These are phyloP conservation scores for Drosophila navojoa DNA, from an alignment of 1,140 invertebrate genomes.

Conservation along the genomic window DNA sequence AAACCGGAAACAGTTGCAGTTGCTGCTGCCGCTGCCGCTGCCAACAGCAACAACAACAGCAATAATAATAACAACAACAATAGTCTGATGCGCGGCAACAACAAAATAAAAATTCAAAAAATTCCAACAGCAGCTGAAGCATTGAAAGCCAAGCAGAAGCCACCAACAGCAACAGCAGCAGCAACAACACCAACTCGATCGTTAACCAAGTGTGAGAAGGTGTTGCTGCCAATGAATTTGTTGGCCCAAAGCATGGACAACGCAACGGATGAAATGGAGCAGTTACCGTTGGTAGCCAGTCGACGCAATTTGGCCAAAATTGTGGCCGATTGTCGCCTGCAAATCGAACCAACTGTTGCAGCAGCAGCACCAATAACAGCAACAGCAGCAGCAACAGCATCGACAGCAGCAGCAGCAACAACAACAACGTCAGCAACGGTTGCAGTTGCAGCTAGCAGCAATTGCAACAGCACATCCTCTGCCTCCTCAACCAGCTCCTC, in stretches of 20 bases:
- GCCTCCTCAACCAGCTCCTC: constrained; percentile 55
- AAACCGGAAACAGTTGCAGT: constrained; percentile 82
- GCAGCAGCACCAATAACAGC: constrained; percentile 17
- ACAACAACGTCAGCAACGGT: constrained; percentile 34
- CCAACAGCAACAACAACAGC: constrained; percentile 19
- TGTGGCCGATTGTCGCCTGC: constrained; percentile 74
- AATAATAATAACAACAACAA: constrained; percentile 28
- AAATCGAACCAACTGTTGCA: constrained; percentile 62
- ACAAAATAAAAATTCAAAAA: constrained; percentile 74
- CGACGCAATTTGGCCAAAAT: constrained; percentile 75
- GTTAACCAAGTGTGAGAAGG: neutral
- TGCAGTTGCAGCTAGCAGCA: constrained; percentile 35
- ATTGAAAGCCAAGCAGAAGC: constrained; percentile 68
- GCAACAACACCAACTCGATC: constrained; percentile 4
- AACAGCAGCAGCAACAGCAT: constrained; percentile 21
- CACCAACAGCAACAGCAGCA: constrained; percentile 13
- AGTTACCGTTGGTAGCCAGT: constrained; percentile 75
- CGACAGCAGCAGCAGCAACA: constrained; percentile 22
- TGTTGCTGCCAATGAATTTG: constrained; percentile 72
- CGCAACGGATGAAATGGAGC: constrained; percentile 44
- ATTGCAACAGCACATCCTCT: constrained; percentile 37
- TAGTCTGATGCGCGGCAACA: constrained; percentile 16
- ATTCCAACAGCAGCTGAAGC: constrained; percentile 78
- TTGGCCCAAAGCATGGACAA: constrained; percentile 61
- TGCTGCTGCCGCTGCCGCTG: constrained; percentile 36